Evolutionary conservation across 1,140 invertebrate species (phyloP).

Genomic region (Zaprionus capensis): DNA sequence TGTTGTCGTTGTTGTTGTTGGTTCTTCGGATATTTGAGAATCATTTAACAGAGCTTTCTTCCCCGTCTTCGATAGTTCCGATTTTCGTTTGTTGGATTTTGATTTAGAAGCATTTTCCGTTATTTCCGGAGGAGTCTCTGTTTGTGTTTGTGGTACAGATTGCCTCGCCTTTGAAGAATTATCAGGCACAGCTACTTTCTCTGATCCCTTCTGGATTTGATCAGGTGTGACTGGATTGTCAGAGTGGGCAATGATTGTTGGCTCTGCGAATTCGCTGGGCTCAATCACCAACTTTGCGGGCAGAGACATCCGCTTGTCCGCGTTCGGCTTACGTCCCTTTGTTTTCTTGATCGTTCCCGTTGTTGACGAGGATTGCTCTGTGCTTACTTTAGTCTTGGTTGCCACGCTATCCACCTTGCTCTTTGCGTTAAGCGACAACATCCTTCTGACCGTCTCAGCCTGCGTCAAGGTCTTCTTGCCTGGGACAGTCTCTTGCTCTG

Average conservation of each 20-base stretch:
- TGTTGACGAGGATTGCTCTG: background rate
- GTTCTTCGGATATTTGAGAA: background rate
- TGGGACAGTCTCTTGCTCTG: background rate
- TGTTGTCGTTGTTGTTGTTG: background rate
- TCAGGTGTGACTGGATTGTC: background rate
- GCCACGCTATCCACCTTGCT: background rate
- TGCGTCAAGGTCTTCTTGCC: conserved; percentile 22
- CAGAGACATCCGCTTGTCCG: background rate
- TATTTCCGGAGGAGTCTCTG: background rate
- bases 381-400: background rate
- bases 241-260: background rate
- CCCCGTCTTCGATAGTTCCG: background rate
- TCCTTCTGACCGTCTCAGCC: conserved; percentile 18
- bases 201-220: background rate
- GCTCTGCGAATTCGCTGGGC: background rate
- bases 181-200: background rate
- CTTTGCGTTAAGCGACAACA: background rate
- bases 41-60: conserved; percentile 3
- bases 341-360: background rate
- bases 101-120: background rate
- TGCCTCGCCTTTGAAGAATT: background rate
- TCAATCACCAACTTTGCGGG: background rate
- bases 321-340: conserved; percentile 3
- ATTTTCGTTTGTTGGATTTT: background rate
- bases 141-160: background rate